Conservation (phyloP, 1,140 invertebrate genomes). For the Brevipalpus yothersi region DNA sequence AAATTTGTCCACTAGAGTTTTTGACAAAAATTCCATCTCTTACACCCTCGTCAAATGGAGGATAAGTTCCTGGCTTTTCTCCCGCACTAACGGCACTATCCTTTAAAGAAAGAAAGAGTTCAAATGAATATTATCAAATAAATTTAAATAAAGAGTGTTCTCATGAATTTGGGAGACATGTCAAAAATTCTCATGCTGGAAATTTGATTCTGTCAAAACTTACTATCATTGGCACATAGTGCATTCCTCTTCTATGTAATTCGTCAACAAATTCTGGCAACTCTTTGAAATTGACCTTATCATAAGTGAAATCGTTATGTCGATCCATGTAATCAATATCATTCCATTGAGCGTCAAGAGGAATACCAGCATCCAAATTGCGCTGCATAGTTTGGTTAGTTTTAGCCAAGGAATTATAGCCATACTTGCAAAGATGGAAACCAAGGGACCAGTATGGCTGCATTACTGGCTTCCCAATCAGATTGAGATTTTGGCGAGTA, state of each 20-base stretch:
- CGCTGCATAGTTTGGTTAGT: constrained; percentile 25
- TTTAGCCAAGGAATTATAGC: constrained; percentile 37
- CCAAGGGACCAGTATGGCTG: constrained; percentile 25
- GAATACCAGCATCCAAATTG: constrained; percentile 19
- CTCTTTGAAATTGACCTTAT: constrained; percentile 17
- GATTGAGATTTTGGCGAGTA: constrained; percentile 22
- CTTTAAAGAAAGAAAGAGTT: background rate
- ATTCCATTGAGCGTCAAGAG: constrained; percentile 19
- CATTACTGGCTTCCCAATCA: constrained; percentile 18
- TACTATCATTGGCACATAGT: constrained; percentile 17
- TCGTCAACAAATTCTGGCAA: constrained; percentile 20
- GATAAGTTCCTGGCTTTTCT: constrained; percentile 13
- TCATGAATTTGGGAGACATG: too few relatives aligned
- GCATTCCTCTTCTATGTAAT: constrained; percentile 18
- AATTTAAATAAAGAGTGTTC: background rate
- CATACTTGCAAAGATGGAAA: constrained; percentile 33
- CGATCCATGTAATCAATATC: constrained; percentile 25
- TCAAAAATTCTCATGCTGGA: too few relatives aligned
- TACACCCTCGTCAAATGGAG: constrained; percentile 16
- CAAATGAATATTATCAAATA: background rate
- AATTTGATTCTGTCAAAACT: too few relatives aligned
- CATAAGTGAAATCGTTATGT: constrained; percentile 22
- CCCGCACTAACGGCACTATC: constrained; percentile 14
- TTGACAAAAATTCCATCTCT: constrained; percentile 12
- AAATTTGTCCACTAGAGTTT: background rate